Base-by-base conservation (phyloP, 2,888 invertebrate genomes). In the Frankliniella intonsa region DNA sequence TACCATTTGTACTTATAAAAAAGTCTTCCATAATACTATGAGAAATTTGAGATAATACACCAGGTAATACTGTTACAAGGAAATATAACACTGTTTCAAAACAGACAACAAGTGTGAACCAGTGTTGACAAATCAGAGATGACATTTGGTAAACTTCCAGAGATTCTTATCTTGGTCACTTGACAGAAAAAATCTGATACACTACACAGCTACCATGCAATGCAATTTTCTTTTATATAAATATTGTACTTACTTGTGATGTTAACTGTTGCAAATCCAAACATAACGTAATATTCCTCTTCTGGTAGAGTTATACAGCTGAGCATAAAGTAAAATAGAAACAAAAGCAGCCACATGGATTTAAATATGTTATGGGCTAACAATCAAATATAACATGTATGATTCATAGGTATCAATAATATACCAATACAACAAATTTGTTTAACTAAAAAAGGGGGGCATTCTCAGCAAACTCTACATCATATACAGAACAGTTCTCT, bases 21-120 rank as follows among this genome's bases (percentile, higher is more conserved):
- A 76, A 76, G 69, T 76, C 69, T 76, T 76, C 25, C 22, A 25
- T 76, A 76, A 76, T 76, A 76, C 69, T 76, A 76, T 76, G 69
- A 76, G 25, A 76, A 25, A 76, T 76, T 25, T 76, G 22, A 55
- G 19, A 55, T 76, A 76, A 76, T 76, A 76, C 69, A 22, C 22
- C 12, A 76, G 12, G 25, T 25, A 76, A 76, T 76, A 76, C 69
- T 9, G 25, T 25, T 25, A 76, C 69, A 76, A 76, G 22, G 22
- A 25, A 76, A 76, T 10, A 69, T 22, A 69, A 69, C 22, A 76
- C 55, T 19, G 14, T 55, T 55, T 19, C 14, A 55, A 55, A 19
- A 12, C 55, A 38, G 38, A 38, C 38, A 38, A 55, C 55, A 55
- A 10, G 55, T 55, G 19, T 12, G 55, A 14, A 14, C 10, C 17